Conservation (phyloP, 2,888 invertebrate species). For the Acleris sparsana region DNA sequence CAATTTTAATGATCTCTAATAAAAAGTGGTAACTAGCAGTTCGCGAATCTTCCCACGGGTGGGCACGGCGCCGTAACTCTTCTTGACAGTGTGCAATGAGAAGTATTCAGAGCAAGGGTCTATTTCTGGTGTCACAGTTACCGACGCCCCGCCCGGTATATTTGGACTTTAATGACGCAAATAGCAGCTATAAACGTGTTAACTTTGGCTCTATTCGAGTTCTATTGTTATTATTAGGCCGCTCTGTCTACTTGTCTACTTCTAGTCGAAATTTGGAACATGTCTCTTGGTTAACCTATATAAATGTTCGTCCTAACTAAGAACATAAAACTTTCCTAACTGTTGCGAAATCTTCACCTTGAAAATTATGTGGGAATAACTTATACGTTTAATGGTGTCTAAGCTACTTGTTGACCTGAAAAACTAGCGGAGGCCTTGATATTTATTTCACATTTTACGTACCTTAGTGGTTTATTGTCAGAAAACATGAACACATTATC, state of each 20-base stretch:
- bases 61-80: conserved; percentile 46
- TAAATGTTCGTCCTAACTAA: neutral
- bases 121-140: conserved; percentile 79
- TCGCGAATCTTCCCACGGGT: conserved; percentile 17
- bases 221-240: conserved; percentile 71
- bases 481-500: conserved; percentile 16
- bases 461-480: conserved; percentile 15
- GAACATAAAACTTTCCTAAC: neutral
- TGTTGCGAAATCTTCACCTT: neutral
- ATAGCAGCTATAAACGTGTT: conserved; percentile 71
- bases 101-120: conserved; percentile 74
- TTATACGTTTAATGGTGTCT: conserved; percentile 3
- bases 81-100: conserved; percentile 60
- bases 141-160: conserved; percentile 62
- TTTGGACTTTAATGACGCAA: conserved; percentile 80
- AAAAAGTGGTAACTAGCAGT: neutral
- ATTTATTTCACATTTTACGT: conserved; percentile 27
- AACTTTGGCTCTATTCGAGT: conserved; percentile 67
- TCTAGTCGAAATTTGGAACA: neutral
- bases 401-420: conserved; percentile 21
- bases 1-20: no score
- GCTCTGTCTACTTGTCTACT: conserved; percentile 37
- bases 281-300: no score
- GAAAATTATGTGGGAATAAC: neutral
- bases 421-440: conserved; percentile 17